A percentile compares a stretch with the other conserved stretches of the same genome.
Evolutionary conservation across 2,888 invertebrate species (phyloP).

Genomic region (Stegophylla sp.): DNA sequence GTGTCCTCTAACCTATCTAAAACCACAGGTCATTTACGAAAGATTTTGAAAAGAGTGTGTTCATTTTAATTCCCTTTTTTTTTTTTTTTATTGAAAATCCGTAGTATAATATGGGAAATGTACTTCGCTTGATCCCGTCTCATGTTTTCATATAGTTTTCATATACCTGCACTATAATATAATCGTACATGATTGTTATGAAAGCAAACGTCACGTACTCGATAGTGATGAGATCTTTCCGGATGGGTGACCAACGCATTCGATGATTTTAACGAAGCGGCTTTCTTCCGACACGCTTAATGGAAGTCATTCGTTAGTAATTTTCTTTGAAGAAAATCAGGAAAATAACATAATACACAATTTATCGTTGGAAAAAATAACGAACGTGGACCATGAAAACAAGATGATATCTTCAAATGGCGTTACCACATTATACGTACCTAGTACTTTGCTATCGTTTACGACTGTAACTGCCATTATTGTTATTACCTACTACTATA

Average conservation of each 20-base stretch:
- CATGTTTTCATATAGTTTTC: neutral
- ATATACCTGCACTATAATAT: neutral
- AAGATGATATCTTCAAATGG: neutral
- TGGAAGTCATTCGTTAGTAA: slow-evolving; percentile 20
- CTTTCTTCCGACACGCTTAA: slow-evolving; percentile 51
- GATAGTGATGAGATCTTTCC: slow-evolving; percentile 38
- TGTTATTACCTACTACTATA: neutral
- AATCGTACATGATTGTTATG: slow-evolving; percentile 4
- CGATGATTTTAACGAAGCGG: slow-evolving; percentile 45
- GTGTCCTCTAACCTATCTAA: too few relatives aligned
- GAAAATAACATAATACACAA: neutral
- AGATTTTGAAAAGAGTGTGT: neutral
- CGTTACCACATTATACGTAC: neutral
- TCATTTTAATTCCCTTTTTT: neutral
- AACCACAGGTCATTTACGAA: neutral
- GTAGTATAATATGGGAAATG: neutral
- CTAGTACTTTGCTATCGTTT: too few relatives aligned
- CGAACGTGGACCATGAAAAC: slow-evolving; percentile 28
- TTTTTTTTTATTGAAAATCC: neutral
- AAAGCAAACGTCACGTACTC: slow-evolving; percentile 51
- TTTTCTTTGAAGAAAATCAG: slow-evolving; percentile 21
- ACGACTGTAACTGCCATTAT: neutral
- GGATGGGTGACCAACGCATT: slow-evolving; percentile 40
- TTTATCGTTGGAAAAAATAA: neutral
- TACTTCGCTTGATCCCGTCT: neutral